These are phyloP conservation scores for Mormyrus hasselquistii DNA, from an alignment of 2,797 vertebrate species.

Conservation along the genomic window DNA sequence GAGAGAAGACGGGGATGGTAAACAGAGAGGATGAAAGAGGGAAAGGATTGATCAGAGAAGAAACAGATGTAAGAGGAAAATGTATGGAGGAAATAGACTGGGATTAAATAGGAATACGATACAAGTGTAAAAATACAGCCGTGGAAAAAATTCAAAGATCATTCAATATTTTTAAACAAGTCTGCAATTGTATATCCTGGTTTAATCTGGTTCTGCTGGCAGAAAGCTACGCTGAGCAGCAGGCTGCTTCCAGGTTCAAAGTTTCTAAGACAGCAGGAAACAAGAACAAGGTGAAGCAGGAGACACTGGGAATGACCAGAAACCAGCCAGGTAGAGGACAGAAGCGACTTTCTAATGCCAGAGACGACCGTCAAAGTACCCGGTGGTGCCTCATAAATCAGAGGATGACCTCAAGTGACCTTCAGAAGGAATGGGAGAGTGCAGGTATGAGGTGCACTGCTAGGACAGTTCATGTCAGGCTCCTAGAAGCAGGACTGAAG, in stretches of 20 bases:
- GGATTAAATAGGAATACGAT: neutral
- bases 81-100: neutral
- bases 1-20: neutral
- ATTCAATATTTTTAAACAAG: neutral
- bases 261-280: neutral
- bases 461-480: too few relatives aligned
- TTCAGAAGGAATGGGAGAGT: too few relatives aligned
- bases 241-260: neutral
- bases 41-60: neutral
- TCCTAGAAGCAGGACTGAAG: too few relatives aligned
- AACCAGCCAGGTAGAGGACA: too few relatives aligned
- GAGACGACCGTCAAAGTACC: too few relatives aligned
- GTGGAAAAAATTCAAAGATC: neutral
- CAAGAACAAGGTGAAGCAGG: neutral
- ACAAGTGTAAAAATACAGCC: neutral
- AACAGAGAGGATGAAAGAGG: neutral
- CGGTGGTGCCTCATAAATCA: too few relatives aligned
- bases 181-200: neutral
- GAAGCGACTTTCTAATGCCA: too few relatives aligned
- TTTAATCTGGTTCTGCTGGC: neutral
- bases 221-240: too few relatives aligned
- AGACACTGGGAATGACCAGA: too few relatives aligned
- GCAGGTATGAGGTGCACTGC: too few relatives aligned
- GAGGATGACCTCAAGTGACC: too few relatives aligned
- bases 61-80: neutral